Conservation (phyloP, 1,140 invertebrate species). For the Aphis gossypii region DNA sequence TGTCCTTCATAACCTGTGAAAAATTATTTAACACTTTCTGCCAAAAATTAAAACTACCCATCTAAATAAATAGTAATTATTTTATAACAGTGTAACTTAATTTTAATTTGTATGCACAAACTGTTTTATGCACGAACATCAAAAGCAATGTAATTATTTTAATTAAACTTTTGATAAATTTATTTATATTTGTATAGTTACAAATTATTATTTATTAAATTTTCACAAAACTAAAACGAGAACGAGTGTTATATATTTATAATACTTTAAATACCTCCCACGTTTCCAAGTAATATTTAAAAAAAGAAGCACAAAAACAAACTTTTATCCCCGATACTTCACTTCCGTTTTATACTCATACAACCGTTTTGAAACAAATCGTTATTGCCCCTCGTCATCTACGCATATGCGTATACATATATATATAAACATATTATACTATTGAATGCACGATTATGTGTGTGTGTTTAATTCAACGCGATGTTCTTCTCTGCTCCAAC, state of each 20-base stretch:
- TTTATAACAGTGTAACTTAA: neutral
- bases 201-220: neutral
- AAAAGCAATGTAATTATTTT: neutral
- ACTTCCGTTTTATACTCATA: neutral
- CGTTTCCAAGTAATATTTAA: neutral
- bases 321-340: neutral
- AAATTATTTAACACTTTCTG: neutral
- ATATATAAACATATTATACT: neutral
- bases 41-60: neutral
- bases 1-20: neutral
- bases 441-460: neutral
- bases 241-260: neutral
- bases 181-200: neutral
- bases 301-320: neutral
- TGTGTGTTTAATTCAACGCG: slow-evolving; percentile 1
- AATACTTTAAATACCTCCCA: neutral
- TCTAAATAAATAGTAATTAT: neutral
- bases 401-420: neutral
- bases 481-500: neutral
- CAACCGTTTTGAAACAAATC: neutral
- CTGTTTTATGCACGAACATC: neutral
- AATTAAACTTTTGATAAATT: neutral
- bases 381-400: neutral
- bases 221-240: neutral
- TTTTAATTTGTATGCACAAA: neutral